These are phyloP conservation scores for Pararge aegeria DNA, from an alignment of 1,140 invertebrate genomes.

Conservation along the genomic window DNA sequence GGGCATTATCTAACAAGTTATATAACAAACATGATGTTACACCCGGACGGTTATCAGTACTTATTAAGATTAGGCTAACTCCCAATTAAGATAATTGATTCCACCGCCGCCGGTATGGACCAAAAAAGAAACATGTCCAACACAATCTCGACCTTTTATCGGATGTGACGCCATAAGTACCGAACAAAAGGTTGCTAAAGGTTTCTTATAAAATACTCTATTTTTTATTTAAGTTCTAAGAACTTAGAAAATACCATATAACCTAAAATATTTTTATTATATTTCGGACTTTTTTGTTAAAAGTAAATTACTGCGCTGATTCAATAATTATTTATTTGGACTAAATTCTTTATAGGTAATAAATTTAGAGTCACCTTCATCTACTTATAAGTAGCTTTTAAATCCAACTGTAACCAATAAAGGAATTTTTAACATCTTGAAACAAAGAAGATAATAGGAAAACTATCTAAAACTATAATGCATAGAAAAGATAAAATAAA, in stretches of 20 bases:
- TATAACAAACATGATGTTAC: conserved; percentile 48
- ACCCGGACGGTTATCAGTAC: conserved; percentile 38
- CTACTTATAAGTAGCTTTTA: neutral
- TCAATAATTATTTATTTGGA: no score
- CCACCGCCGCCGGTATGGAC: conserved; percentile 43
- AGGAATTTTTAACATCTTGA: conserved; percentile 17
- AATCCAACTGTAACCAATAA: neutral
- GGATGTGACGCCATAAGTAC: neutral
- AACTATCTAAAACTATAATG: conserved; percentile 30
- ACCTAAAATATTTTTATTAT: no score
- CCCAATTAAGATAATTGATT: conserved; percentile 75
- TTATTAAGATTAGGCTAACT: conserved; percentile 60
- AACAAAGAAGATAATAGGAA: conserved; percentile 33
- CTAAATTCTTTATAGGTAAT: no score
- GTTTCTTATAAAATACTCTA: neutral
- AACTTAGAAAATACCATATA: no score
- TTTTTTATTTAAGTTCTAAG: neutral
- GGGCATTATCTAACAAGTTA: conserved; percentile 16
- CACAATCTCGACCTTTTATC: conserved; percentile 32
- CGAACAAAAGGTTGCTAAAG: neutral
- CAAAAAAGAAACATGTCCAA: conserved; percentile 54
- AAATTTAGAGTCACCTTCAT: no score
- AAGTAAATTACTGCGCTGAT: no score
- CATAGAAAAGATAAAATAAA: conserved; percentile 16
- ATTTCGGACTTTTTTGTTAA: no score